Base-by-base conservation (phyloP, 2,113 vertebrate species). In the Piaya cayana region DNA sequence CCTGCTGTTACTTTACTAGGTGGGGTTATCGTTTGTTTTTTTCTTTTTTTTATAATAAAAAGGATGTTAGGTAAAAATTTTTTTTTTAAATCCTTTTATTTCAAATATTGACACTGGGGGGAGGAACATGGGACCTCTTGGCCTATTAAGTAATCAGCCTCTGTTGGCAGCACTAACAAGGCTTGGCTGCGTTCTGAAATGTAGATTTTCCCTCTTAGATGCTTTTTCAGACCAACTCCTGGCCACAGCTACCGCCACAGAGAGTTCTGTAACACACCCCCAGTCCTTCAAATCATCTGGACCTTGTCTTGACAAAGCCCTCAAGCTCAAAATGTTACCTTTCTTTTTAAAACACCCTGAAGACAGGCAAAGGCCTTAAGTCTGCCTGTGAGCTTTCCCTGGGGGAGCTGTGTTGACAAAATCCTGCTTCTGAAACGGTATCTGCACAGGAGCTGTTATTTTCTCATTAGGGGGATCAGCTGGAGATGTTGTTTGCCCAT, bases 401-500 rank as follows among this genome's bases (percentile, higher is more conserved):
- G 23, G 0, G 1, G 42, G 34, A 91, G 19, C 3, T 49, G 12
- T 8, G 3, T 3, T 13, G 42, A 23, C 22, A 39, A 63, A 88
- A 81, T 67, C 71, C 62, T 5, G 2, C 50, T 88, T 62, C 50
- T 70, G 63, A 52, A 82, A 88, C 36, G 36, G 34, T 39, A n/a
- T n/a, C 85, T 77, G 39, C 50, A 8, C 8, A 5, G 62, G 53
- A 72, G 45, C 39, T 79, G 49, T 83, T 81, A 29, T 91, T 86
- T 94, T 68, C 78, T 84, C 76, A 21, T 93, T 65, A 69, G 2
- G 8, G 8, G 64, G 55, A 88, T 82, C 81, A 79, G 81, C 63
- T 90, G 67, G 70, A 92, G 60, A 53, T 63, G 56, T 15, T 69
- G 17, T 92, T 96, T 95, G 86, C 78, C 72, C 86, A 47, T 79